Evolutionary conservation across 1,140 invertebrate species (phyloP).

Genomic region (Drosophila neocordata): DNA sequence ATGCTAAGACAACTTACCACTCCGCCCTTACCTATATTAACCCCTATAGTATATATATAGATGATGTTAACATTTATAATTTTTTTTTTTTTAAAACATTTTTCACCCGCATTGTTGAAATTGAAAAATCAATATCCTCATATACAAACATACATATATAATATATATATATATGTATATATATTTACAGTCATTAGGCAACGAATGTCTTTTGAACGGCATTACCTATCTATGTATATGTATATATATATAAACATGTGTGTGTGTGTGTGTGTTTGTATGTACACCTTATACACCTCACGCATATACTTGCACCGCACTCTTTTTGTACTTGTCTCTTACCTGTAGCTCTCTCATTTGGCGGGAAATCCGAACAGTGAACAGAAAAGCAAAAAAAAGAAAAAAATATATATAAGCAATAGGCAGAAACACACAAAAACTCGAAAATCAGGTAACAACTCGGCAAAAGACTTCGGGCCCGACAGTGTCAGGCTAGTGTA

Average conservation of each 20-base stretch:
- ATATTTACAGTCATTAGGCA: slow-evolving; percentile 64
- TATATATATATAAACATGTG: neutral
- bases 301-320: slow-evolving; percentile 23
- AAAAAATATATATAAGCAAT: too few species aligned
- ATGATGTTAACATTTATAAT: slow-evolving; percentile 61
- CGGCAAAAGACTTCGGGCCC: slow-evolving; percentile 24
- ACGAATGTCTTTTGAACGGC: slow-evolving; percentile 52
- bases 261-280: slow-evolving; percentile 28
- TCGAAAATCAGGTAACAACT: slow-evolving; percentile 77
- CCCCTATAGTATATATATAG: too few species aligned
- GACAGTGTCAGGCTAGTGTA: slow-evolving; percentile 16
- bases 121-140: slow-evolving; percentile 69
- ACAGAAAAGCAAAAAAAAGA: slow-evolving; percentile 25
- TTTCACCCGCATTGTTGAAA: slow-evolving; percentile 80
- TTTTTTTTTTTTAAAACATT: slow-evolving; percentile 55
- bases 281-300: slow-evolving; percentile 58
- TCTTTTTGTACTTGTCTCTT: slow-evolving; percentile 62
- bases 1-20: neutral
- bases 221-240: neutral
- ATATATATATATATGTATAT: slow-evolving; percentile 35
- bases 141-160: slow-evolving; percentile 20
- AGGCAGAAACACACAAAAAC: slow-evolving; percentile 46
- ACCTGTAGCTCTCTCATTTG: slow-evolving; percentile 72
- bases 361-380: slow-evolving; percentile 68
- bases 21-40: neutral